Percentiles rank a stretch among this genome's conserved stretches.
These are phyloP conservation scores for Toxotes chatareus DNA, from an alignment of 2,113 vertebrate species.

Conservation along the genomic window DNA sequence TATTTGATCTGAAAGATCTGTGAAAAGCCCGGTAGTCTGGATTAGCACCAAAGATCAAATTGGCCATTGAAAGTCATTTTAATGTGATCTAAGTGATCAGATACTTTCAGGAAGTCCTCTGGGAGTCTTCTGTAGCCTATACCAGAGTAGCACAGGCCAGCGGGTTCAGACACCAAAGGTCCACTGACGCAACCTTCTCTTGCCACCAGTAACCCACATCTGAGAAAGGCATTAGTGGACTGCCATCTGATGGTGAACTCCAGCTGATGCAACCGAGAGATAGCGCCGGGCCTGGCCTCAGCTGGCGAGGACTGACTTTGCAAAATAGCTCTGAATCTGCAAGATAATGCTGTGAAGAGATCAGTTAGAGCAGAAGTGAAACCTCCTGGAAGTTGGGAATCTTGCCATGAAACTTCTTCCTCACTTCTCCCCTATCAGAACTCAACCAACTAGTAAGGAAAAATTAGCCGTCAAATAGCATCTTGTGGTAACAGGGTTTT, in stretches of 20 bases:
- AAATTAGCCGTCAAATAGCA: slow-evolving; percentile 48
- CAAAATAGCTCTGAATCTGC: slow-evolving; percentile 44
- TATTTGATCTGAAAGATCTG: slow-evolving; percentile 69
- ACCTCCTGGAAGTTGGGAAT: slow-evolving; percentile 16
- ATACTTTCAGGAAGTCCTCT: slow-evolving; percentile 49
- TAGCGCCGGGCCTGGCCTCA: slow-evolving; percentile 27
- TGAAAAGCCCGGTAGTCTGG: slow-evolving; percentile 61
- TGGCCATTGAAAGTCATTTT: slow-evolving; percentile 64
- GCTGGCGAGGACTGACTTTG: slow-evolving; percentile 24
- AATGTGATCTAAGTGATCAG: slow-evolving; percentile 67
- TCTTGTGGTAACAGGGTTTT: slow-evolving; percentile 43
- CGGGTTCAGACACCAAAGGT: slow-evolving; percentile 59
- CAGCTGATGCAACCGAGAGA: slow-evolving; percentile 73
- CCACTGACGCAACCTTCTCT: slow-evolving; percentile 71
- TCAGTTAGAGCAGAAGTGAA: slow-evolving; percentile 28
- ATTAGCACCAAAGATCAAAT: slow-evolving; percentile 67
- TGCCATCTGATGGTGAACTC: slow-evolving; percentile 82
- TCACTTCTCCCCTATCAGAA: not conserved
- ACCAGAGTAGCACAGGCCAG: slow-evolving; percentile 17
- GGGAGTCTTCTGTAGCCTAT: slow-evolving; percentile 55
- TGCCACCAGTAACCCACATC: slow-evolving; percentile 68
- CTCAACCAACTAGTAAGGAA: slow-evolving; percentile 28
- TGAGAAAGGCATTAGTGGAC: slow-evolving; percentile 73
- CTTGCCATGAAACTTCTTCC: slow-evolving; percentile 6
- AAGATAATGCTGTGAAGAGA: slow-evolving; percentile 50